Evolutionary conservation across 2,113 vertebrate genomes (phyloP).

Genomic region (Stercorarius parasiticus): DNA sequence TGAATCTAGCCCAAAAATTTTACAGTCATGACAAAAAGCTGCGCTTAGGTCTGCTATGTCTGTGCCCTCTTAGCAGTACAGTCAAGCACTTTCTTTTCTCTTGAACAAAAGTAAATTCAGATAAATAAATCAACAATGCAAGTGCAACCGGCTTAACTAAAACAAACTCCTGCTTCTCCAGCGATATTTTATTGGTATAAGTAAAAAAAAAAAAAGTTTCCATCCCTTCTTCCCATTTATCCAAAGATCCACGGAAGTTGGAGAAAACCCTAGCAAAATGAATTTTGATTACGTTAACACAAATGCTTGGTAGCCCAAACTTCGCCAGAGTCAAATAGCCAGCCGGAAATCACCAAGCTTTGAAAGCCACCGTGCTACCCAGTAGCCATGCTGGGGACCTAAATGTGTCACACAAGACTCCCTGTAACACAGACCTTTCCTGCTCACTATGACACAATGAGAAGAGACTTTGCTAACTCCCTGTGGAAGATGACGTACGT

Average conservation of each 20-base stretch:
- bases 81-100: background rate
- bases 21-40: background rate
- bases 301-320: background rate
- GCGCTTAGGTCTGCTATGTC: fast-evolving
- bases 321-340: background rate
- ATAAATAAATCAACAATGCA: background rate
- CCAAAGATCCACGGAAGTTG: background rate
- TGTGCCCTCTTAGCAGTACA: background rate
- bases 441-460: background rate
- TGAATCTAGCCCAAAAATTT: background rate
- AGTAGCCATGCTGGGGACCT: background rate
- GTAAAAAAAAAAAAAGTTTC: background rate
- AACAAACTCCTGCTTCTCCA: background rate
- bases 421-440: background rate
- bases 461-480: background rate
- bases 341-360: background rate
- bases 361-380: background rate
- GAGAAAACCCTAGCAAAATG: background rate
- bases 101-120: background rate
- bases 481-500: background rate
- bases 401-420: background rate
- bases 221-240: background rate
- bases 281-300: background rate
- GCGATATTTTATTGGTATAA: background rate
- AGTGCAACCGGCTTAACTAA: background rate